A percentile compares a stretch with the other conserved stretches of the same genome.
Conservation (phyloP, 2,888 invertebrate genomes). For the Drosophila paranaensis region DNA sequence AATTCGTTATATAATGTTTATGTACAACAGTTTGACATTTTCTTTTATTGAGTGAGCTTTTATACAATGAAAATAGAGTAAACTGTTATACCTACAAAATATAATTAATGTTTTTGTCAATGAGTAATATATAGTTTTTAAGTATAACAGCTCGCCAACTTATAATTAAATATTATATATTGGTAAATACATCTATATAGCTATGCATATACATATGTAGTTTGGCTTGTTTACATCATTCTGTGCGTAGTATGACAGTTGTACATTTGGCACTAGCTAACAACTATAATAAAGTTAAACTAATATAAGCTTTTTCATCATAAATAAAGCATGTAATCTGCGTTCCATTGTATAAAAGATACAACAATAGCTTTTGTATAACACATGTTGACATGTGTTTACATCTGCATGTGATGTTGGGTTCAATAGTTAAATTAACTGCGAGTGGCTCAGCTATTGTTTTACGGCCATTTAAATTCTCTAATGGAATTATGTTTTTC, state of each 20-base stretch:
- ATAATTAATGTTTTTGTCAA: no score
- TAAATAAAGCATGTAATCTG: background rate
- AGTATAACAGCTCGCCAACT: background rate
- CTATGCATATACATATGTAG: no score
- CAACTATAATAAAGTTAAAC: background rate
- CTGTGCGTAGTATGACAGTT: background rate
- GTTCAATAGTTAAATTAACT: background rate
- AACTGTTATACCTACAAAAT: background rate
- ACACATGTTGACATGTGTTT: slow-evolving; percentile 1
- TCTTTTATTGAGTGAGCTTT: background rate
- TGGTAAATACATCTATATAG: background rate
- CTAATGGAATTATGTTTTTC: background rate
- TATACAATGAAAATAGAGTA: background rate
- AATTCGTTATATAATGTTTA: background rate
- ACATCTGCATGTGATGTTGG: background rate
- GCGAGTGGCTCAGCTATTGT: background rate
- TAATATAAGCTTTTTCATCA: background rate
- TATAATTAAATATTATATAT: background rate
- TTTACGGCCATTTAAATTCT: background rate
- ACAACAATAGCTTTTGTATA: background rate
- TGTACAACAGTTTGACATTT: background rate
- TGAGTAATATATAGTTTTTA: background rate
- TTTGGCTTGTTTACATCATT: background rate
- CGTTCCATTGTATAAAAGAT: background rate
- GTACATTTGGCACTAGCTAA: background rate